A percentile compares a stretch with the other conserved stretches of the same genome.
phyloP scores from a whole-genome alignment of 2,797 vertebrate genomes.

The Hoplostethus atlanticus region DNA sequence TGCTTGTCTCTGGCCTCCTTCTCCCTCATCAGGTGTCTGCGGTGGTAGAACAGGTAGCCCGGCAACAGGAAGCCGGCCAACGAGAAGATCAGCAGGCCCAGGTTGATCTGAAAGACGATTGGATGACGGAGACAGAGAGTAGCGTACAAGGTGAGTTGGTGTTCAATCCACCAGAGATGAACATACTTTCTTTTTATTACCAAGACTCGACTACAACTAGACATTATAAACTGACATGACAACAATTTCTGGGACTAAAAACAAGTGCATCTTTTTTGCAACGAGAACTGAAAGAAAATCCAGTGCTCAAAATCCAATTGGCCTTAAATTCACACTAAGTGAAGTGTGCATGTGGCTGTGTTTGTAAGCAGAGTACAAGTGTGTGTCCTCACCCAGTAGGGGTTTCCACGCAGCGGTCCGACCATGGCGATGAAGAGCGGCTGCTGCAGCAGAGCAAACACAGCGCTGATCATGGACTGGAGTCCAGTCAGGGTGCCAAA shows the following conservation, averaged over 20 bases:
- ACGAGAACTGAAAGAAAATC: too few relatives aligned
- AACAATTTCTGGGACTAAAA: too few relatives aligned
- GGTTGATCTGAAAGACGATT: constrained; percentile 85
- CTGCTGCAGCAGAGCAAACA: constrained; percentile 91
- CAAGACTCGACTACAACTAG: too few relatives aligned
- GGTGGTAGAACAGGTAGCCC: constrained; percentile 88
- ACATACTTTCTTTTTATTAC: too few relatives aligned
- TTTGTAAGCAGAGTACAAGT: not conserved
- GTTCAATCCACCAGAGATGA: too few relatives aligned
- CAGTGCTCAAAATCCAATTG: too few relatives aligned
- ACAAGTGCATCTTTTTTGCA: too few relatives aligned
- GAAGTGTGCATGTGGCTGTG: not conserved
- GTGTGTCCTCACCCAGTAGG: constrained; percentile 87
- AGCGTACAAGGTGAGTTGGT: not conserved
- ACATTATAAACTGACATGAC: too few relatives aligned
- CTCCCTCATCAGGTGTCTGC: constrained; percentile 74
- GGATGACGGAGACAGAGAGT: not conserved
- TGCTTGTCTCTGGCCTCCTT: constrained; percentile 59
- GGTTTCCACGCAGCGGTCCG: constrained; percentile 84
- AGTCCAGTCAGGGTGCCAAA: constrained; percentile 93
- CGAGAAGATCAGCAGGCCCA: constrained; percentile 87
- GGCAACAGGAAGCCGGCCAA: constrained; percentile 90
- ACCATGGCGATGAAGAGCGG: constrained; percentile 90
- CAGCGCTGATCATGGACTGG: constrained; percentile 92
- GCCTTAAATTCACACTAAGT: too few relatives aligned